phyloP scores from a whole-genome alignment of 2,797 vertebrate genomes.

The Mycteria americana region DNA sequence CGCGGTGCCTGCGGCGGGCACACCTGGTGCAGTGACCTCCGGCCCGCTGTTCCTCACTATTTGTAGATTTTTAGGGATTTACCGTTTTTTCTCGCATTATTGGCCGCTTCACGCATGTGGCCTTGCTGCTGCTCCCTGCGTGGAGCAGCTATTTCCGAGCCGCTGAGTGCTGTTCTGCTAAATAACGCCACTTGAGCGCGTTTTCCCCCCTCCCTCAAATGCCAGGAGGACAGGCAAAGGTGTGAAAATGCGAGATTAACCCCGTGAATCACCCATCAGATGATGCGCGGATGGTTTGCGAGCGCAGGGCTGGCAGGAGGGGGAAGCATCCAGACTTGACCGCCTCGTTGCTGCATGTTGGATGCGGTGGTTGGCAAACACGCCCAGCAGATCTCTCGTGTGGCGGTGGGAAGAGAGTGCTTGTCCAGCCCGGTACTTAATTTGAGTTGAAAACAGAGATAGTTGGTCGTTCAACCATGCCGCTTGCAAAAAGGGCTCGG shows the following conservation, averaged over 20 bases:
- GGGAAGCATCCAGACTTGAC: neutral
- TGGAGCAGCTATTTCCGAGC: neutral
- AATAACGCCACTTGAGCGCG: neutral
- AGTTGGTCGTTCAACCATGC: rapidly evolving
- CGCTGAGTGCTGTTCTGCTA: neutral
- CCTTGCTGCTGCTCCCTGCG: neutral
- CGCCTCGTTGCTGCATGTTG: rapidly evolving
- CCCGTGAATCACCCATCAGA: neutral
- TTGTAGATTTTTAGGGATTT: neutral
- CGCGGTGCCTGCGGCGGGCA: rapidly evolving
- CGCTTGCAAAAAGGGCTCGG: neutral
- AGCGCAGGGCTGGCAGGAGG: neutral
- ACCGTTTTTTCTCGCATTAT: neutral
- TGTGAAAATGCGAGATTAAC: slow-evolving; percentile 12
- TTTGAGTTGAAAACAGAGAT: neutral
- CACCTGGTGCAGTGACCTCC: neutral
- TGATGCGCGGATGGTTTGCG: neutral
- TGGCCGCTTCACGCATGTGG: rapidly evolving
- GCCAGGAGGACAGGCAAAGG: neutral
- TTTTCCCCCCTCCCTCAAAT: neutral
- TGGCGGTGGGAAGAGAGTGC: rapidly evolving
- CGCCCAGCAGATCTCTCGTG: neutral
- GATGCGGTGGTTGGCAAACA: neutral
- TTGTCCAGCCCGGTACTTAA: neutral
- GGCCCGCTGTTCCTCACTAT: rapidly evolving